Base-by-base conservation (phyloP, 2,888 invertebrate genomes). In the Venustoraphidia nigricollis region DNA sequence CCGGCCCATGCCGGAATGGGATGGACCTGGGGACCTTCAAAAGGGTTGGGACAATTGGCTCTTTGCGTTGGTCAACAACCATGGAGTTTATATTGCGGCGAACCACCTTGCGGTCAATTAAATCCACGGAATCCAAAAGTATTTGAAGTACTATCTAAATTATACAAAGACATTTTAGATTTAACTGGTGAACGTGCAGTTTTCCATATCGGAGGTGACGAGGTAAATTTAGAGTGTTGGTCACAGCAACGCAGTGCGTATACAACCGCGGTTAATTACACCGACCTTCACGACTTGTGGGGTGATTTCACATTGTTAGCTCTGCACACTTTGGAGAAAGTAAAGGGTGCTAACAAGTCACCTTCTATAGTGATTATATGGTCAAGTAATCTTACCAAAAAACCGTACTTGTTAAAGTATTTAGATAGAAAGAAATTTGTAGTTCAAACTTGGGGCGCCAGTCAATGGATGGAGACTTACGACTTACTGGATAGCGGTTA, bases 1-100 rank as follows among this genome's bases (percentile, higher is more conserved):
- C 94, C 94, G 1, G 90, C 89, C 5, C 91, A 92, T 65, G 86
- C 86, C 2, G 88, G 89, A 3, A 83, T 85, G 55, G 89, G 89
- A 1, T 90, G 88, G 88, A 78, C 79, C 53, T 88, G 86, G 86
- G 87, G 86, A 13, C 77, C 81, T 1, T 70, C 76, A 47, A 78
- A 79, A 48, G 84, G 86, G 0, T 68, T 85, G 46, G 90, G 89
- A 1, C 81, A 84, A 48, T 67, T 90, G 37, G 86, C 86, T 9
- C 73, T 88, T 52, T 90, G 89, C 63, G 75, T 89, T 10, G 88
- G 89, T 62, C 77, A 80, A 45, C 80, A 83, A 56, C 87, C 87
- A 0, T 88, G 87, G 87, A 79, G 75, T 56, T 70, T 79, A 37
- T 87, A 80, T 65, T 83, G 86, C 62, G 87, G 87, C 10, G 88